Evolutionary conservation across 1,140 invertebrate genomes (phyloP).

Genomic region (roundworm (Caenorhabditis elegans)): WBcel235 BX284604.4:13640501-13641000

Average conservation of each 20-base stretch:
- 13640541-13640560: conserved; percentile 10
- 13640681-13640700: too few relatives aligned
- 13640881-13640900: background rate
- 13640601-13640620: background rate
- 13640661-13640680: too few relatives aligned
- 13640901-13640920: too few relatives aligned
- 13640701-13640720: too few relatives aligned
- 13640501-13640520: background rate
- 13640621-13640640: too few relatives aligned
- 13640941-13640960: too few relatives aligned
- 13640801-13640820: background rate
- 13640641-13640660: too few relatives aligned
- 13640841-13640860: conserved; percentile 26
- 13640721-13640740: too few relatives aligned
- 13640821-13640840: background rate
- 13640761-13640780: background rate
- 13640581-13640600: conserved; percentile 8
- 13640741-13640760: background rate
- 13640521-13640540: background rate
- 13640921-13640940: too few relatives aligned
- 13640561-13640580: background rate
- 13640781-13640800: background rate
- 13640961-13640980: too few relatives aligned
- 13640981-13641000: too few relatives aligned
- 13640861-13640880: conserved; percentile 22